A percentile compares a stretch with the other conserved stretches of the same genome.
Evolutionary conservation across 2,888 invertebrate species (phyloP).

Genomic region (Ormyrus pomaceus): DNA sequence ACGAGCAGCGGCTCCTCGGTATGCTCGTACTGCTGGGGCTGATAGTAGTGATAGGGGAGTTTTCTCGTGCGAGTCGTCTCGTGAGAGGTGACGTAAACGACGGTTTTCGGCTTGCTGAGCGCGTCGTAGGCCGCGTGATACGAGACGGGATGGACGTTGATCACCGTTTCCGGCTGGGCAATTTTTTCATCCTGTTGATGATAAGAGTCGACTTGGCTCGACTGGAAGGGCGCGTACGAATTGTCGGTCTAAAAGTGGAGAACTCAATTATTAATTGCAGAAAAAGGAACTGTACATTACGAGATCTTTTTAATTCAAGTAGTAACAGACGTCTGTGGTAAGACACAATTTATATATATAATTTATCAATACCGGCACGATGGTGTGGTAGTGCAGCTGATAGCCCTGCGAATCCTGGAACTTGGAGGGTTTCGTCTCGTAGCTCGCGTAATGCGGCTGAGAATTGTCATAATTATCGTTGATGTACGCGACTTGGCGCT

Average conservation of each 20-base stretch:
- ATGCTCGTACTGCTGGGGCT: conserved; percentile 28
- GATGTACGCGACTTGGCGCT: neutral
- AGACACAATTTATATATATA: no score
- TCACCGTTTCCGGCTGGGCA: conserved; percentile 59
- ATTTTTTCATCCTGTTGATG: neutral
- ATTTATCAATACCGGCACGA: no score
- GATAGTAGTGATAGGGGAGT: conserved; percentile 62
- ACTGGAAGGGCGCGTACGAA: conserved; percentile 8
- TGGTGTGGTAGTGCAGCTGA: no score
- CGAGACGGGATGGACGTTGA: conserved; percentile 53
- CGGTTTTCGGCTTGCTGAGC: conserved; percentile 48
- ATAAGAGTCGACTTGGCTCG: neutral
- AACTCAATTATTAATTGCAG: conserved; percentile 7
- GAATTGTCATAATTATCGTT: conserved; percentile 32
- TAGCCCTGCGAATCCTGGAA: conserved; percentile 3
- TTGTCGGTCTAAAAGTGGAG: conserved; percentile 24
- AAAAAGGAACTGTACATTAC: neutral
- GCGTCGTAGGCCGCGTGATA: conserved; percentile 36
- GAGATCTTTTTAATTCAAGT: no score
- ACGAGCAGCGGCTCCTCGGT: neutral
- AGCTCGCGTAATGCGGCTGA: conserved; percentile 33
- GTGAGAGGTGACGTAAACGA: conserved; percentile 59
- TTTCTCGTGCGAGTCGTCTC: conserved; percentile 61
- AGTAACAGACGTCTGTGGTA: no score
- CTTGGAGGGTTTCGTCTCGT: conserved; percentile 44